phyloP scores from a whole-genome alignment of 2,888 invertebrate genomes.

The Xestia ashworthii region DNA sequence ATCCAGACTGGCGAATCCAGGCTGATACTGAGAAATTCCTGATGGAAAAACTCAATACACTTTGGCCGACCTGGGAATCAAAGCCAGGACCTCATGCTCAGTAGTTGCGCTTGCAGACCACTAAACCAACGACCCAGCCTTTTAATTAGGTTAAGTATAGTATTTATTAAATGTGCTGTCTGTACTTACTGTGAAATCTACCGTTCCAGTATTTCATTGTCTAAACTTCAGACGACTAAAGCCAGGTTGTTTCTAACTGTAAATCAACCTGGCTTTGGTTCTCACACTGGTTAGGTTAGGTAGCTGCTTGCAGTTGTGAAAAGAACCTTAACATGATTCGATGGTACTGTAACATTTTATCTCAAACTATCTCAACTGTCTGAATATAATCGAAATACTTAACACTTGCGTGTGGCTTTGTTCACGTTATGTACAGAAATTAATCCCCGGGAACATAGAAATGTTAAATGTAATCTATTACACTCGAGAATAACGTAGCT shows the following conservation, averaged over 20 bases:
- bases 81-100: too few relatives aligned
- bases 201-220: constrained; percentile 37
- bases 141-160: background rate
- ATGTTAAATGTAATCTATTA: too few relatives aligned
- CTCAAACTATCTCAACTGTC: constrained; percentile 6
- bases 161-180: background rate
- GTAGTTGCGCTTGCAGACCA: too few relatives aligned
- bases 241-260: constrained; percentile 31
- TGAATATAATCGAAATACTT: constrained; percentile 3
- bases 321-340: background rate
- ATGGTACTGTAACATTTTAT: background rate
- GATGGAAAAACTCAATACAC: background rate
- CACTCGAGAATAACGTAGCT: too few relatives aligned
- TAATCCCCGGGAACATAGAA: too few relatives aligned
- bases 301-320: constrained; percentile 2
- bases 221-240: constrained; percentile 35
- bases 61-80: background rate
- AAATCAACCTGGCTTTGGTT: constrained; percentile 30
- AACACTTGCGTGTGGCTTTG: background rate
- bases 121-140: background rate
- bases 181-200: constrained; percentile 6
- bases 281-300: background rate
- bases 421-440: too few relatives aligned
- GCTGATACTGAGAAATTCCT: background rate
- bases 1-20: background rate